A percentile compares a stretch with the other conserved stretches of the same genome.
These are phyloP conservation scores for Scomber colias DNA, from an alignment of 2,113 vertebrate species.

Conservation along the genomic window DNA sequence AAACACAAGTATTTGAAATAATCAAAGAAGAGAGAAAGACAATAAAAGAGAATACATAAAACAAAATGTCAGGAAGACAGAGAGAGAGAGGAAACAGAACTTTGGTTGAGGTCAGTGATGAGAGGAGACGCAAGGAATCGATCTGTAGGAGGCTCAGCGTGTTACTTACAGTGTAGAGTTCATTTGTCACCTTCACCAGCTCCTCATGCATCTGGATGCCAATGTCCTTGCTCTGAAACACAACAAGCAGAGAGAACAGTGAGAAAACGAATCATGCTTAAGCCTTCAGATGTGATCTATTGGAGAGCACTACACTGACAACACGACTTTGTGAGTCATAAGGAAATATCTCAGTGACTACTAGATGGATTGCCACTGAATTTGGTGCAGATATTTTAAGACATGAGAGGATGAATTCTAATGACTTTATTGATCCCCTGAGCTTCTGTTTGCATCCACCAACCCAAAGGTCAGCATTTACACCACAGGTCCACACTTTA, in stretches of 20 bases:
- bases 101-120: slow-evolving; percentile 30
- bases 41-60: background rate
- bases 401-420: background rate
- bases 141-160: slow-evolving; percentile 34
- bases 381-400: background rate
- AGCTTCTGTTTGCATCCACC: background rate
- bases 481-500: background rate
- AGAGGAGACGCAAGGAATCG: slow-evolving; percentile 47
- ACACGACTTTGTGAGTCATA: slow-evolving; percentile 16
- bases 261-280: slow-evolving; percentile 20
- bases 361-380: background rate
- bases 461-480: background rate
- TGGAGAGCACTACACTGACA: slow-evolving; percentile 30
- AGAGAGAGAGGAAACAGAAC: slow-evolving; percentile 1
- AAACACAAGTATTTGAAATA: no score
- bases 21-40: background rate
- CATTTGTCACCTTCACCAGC: slow-evolving; percentile 97
- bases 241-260: slow-evolving; percentile 10
- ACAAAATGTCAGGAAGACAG: slow-evolving; percentile 1
- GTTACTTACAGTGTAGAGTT: slow-evolving; percentile 96
- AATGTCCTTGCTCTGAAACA: slow-evolving; percentile 97
- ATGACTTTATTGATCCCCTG: background rate
- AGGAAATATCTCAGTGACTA: slow-evolving; percentile 2
- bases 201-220: slow-evolving; percentile 99
- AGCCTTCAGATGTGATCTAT: slow-evolving; percentile 25